A percentile compares a stretch with the other conserved stretches of the same genome.
Conservation (phyloP, 2,888 invertebrate species). For the Amphipyra tragopoginis region DNA sequence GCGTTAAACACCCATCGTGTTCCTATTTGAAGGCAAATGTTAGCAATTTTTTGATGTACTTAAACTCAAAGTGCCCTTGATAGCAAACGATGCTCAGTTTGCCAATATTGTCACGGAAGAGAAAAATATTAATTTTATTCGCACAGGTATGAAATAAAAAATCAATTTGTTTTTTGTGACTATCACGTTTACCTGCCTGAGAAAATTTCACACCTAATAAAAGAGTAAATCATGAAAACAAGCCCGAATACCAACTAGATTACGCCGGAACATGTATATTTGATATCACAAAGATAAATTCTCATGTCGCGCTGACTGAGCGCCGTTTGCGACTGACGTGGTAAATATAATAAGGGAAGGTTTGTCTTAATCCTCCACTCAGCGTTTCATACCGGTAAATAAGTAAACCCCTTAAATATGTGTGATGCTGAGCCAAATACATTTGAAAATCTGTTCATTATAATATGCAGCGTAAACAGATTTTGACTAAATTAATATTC, state of each 20-base stretch:
- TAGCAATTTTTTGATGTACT: too few species aligned
- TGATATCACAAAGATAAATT: conserved; percentile 46
- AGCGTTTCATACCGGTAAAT: conserved; percentile 51
- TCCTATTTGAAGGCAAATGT: too few species aligned
- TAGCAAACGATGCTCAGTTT: too few species aligned
- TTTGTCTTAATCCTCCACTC: conserved; percentile 53
- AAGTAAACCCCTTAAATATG: conserved; percentile 38
- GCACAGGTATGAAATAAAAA: too few species aligned
- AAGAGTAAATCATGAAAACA: conserved; percentile 11
- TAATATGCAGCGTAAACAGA: conserved; percentile 18
- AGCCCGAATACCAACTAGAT: conserved; percentile 24
- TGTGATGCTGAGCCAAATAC: conserved; percentile 28
- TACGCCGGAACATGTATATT: conserved; percentile 36
- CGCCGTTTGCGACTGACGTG: conserved; percentile 45
- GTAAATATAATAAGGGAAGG: conserved; percentile 51
- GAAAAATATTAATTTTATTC: too few species aligned
- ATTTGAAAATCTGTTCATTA: conserved; percentile 30
- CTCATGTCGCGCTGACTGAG: conserved; percentile 40
- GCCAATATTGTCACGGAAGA: too few species aligned
- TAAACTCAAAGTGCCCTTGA: too few species aligned
- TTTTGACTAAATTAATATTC: conserved; percentile 22
- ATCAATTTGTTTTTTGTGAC: not conserved
- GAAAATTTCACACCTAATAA: not conserved
- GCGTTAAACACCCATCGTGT: too few species aligned
- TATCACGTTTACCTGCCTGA: not conserved